phyloP scores from a whole-genome alignment of 2,888 invertebrate genomes.

The Leuctra nigra region DNA sequence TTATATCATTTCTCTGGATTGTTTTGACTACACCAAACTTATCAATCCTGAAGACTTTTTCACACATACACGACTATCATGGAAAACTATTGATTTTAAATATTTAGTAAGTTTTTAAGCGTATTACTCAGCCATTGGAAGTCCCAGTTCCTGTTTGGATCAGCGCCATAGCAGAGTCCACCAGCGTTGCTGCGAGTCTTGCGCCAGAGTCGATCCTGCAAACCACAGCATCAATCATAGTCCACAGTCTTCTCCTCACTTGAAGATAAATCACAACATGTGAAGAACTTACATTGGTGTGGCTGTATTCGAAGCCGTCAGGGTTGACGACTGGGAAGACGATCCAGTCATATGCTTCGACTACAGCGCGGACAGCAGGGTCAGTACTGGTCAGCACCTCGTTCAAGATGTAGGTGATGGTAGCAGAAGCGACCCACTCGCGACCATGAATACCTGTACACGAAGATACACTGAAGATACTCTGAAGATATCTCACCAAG shows the following conservation, averaged over 20 bases:
- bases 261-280: not conserved
- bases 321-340: slow-evolving; percentile 66
- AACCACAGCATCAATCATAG: not conserved
- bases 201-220: slow-evolving; percentile 55
- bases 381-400: slow-evolving; percentile 58
- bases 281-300: slow-evolving; percentile 47
- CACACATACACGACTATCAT: too few species aligned
- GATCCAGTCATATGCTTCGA: slow-evolving; percentile 66
- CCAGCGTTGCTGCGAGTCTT: slow-evolving; percentile 52
- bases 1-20: too few species aligned
- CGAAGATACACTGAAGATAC: too few species aligned
- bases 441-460: slow-evolving; percentile 36
- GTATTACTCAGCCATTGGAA: slow-evolving; percentile 55
- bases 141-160: slow-evolving; percentile 74
- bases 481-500: too few species aligned
- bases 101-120: too few species aligned
- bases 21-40: too few species aligned
- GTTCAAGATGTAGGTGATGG: slow-evolving; percentile 62
- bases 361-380: slow-evolving; percentile 47
- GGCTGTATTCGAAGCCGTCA: slow-evolving; percentile 64
- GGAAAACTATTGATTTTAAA: too few species aligned
- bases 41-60: too few species aligned
- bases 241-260: too few species aligned
- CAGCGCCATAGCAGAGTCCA: slow-evolving; percentile 52
- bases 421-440: slow-evolving; percentile 69